Percentiles rank a stretch among this genome's conserved stretches.
These are phyloP conservation scores for Clinocottus analis DNA, from an alignment of 2,113 vertebrate species.

Conservation along the genomic window DNA sequence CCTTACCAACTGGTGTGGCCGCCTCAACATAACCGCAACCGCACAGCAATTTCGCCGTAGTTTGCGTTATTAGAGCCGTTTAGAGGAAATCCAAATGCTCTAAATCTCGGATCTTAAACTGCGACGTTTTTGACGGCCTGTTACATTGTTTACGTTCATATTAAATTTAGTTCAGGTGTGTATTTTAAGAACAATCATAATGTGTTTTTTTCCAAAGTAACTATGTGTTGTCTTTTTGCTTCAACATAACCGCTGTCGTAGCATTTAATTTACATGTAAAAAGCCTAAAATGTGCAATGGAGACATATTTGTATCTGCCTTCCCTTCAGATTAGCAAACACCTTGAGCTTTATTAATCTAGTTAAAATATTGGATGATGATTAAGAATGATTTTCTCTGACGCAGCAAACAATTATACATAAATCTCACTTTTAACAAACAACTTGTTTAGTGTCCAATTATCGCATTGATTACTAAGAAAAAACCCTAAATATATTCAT, in stretches of 20 bases:
- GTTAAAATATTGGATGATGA: not conserved
- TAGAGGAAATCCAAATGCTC: too few relatives aligned
- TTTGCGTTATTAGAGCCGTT: not conserved
- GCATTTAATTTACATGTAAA: not conserved
- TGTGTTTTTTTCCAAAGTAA: not conserved
- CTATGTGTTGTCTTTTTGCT: not conserved
- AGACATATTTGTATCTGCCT: not conserved
- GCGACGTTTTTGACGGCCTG: not conserved
- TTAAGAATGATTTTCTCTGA: not conserved
- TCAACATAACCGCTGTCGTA: too few relatives aligned
- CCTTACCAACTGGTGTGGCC: not conserved
- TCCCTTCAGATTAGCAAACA: not conserved
- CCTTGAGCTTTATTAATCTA: not conserved
- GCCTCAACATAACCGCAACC: not conserved
- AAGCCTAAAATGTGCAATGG: not conserved
- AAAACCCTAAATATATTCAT: too few relatives aligned
- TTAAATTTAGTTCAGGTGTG: not conserved
- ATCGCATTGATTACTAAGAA: constrained; percentile 3
- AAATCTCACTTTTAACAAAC: not conserved
- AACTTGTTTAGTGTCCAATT: not conserved
- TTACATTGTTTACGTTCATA: too few relatives aligned
- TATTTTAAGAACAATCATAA: not conserved
- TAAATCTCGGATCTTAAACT: not conserved
- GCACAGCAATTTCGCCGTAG: not conserved
- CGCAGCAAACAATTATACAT: not conserved